Conservation (phyloP, 2,113 vertebrate species). For the Sporophila hypoxantha region DNA sequence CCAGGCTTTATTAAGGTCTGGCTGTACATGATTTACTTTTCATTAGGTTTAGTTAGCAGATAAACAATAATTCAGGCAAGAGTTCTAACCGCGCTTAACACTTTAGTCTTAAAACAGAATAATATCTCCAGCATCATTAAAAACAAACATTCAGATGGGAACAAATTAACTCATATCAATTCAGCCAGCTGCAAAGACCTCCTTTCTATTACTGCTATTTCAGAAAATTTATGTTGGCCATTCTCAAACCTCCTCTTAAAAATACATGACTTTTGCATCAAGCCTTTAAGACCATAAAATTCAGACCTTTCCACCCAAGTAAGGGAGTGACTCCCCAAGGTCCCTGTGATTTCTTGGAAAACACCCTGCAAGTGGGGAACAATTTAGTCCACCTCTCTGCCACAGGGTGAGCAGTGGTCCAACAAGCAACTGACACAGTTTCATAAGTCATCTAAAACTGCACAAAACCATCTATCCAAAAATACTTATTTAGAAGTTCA, state of each 20-base stretch:
- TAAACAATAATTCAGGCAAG: slow-evolving; percentile 13
- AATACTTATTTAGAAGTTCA: background rate
- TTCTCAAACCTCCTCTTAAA: background rate
- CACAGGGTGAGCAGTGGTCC: background rate
- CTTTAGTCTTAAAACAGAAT: slow-evolving; percentile 5
- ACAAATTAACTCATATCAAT: slow-evolving; percentile 20
- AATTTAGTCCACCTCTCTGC: background rate
- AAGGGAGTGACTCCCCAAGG: rapidly evolving
- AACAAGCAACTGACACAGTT: background rate
- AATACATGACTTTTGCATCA: background rate
- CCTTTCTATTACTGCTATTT: background rate
- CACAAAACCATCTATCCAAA: background rate
- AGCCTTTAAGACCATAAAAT: background rate
- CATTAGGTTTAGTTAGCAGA: slow-evolving; percentile 32
- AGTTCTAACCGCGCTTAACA: background rate
- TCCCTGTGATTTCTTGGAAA: background rate
- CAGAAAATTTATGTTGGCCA: background rate
- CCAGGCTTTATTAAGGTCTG: background rate
- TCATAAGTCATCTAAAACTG: background rate
- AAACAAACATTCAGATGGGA: slow-evolving; percentile 35
- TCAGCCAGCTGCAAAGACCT: slow-evolving; percentile 1
- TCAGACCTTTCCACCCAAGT: background rate
- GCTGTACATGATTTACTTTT: slow-evolving; percentile 23
- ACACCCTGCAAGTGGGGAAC: background rate
- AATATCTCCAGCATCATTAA: slow-evolving; percentile 22